A percentile compares a stretch with the other conserved stretches of the same genome.
Evolutionary conservation across 2,113 vertebrate genomes (phyloP).

Genomic region (Athene noctua): DNA sequence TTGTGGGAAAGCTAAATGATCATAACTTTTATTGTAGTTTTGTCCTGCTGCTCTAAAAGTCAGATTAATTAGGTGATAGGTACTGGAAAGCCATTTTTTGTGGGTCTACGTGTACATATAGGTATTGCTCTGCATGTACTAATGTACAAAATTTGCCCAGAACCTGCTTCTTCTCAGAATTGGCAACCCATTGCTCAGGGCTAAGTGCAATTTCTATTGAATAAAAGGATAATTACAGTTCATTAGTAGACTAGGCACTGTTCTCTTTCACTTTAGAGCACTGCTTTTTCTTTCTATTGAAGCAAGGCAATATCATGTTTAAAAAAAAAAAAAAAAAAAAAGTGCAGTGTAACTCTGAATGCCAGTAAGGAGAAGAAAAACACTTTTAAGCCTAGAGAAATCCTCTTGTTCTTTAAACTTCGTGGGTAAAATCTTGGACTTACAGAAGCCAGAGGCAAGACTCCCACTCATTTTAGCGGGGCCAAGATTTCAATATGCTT

Average conservation of each 20-base stretch:
- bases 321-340: neutral
- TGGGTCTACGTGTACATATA: neutral
- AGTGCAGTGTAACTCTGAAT: neutral
- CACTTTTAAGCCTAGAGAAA: neutral
- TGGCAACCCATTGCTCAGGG: neutral
- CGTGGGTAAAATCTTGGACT: neutral
- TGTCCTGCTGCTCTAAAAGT: neutral
- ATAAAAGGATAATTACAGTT: constrained; percentile 15
- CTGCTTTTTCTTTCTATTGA: neutral
- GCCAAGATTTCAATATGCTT: constrained; percentile 25
- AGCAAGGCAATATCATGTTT: neutral
- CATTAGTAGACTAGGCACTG: neutral
- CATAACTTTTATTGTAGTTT: neutral
- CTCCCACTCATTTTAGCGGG: neutral
- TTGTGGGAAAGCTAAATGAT: neutral
- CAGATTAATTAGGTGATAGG: neutral
- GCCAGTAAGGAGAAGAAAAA: neutral
- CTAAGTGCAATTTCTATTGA: neutral
- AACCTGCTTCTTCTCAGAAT: neutral
- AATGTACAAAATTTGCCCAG: neutral
- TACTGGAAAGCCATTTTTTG: neutral
- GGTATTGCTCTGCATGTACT: neutral
- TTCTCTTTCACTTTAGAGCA: neutral
- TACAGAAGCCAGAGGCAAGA: neutral
- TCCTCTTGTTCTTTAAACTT: neutral